Base-by-base conservation (phyloP, 2,113 vertebrate genomes). In the Larimichthys crocea region DNA sequence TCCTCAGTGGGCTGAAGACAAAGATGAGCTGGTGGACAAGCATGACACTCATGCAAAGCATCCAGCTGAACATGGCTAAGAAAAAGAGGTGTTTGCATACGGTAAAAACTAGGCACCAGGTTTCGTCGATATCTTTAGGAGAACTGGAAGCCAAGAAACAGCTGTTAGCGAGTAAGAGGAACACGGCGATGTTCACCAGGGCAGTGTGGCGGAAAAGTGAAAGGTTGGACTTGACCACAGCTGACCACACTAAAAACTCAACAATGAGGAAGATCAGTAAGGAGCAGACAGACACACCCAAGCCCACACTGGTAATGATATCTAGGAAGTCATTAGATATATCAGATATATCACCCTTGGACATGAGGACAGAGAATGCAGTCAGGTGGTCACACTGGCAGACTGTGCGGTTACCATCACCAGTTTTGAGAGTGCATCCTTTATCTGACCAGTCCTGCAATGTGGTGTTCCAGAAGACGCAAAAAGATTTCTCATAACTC, bases 21-120 rank as follows among this genome's bases (percentile, higher is more conserved):
- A 99, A 99, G 86, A 99, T 94, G 56, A 99, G 91, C 69, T 97
- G 96, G 86, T 99, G 97, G 75, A 99, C 95, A 2, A 99, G 96
- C 94, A 99, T 97, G 55, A 96, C 88, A 49, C 97, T 98, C 80
- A 98, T 88, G 22, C 96, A 96, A 50, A 99, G 90, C 97, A 97
- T 99, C 98, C 98, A 99, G 94, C 96, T 96, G 79, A 99, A 99
- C 92, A 96, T 96, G 6, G 96, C 94, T 55, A 98, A 93, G 88
- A 92, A 99, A 88, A 97, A 98, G 49, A 98, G 95, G 63, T 99
- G 98, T 74, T 96, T 94, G 48, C 95, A 95, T 29, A 97, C 78
- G 0, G 96, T 95, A 49, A 96, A 67, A 0, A 91, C 7, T 0
- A 94, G 69, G 20, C 98, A 99, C 75, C 82, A 56, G 0, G 10